Base-by-base conservation (phyloP, 1,140 invertebrate genomes). In the Ladona fulva region DNA sequence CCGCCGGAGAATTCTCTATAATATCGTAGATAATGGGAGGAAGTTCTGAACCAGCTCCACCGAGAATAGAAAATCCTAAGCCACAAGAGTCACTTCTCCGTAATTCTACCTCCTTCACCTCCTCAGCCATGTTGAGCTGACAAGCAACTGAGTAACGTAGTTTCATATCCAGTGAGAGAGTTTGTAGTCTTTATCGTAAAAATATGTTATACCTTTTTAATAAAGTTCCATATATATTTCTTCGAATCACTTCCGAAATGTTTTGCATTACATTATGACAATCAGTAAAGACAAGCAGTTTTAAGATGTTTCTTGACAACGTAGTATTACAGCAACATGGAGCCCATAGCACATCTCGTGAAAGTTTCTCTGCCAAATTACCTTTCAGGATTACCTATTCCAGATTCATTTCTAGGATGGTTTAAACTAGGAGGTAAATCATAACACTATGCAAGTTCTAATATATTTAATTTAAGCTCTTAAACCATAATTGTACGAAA, bases 21-120 rank as follows among this genome's bases (percentile, higher is more conserved):
- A 96, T 95, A 86, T 95, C 92, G 87, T 95, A 95, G 84, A 96
- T 94, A 84, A 95, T 93, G 84, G 95, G 94, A 82, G 94, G 94
- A 84, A 94, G 89, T 75, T 83, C 84, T 24, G 83, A 85, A 84
- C 93, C 94, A 82, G 92, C 92, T 86, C 93, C 93, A 79, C 94
- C 93, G 82, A 96, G 89, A 81, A 96, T 87, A 81, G 93, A 95
- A 88, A 96, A 95, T 82, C 94, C 94, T 84, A 95, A 93, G 83
- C 94, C 93, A 85, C 90, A 90, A 86, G 91, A 91, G 86, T 94
- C 92, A 89, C 90, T 92, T 83, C 92, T 91, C 42, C 80, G 81
- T 66, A 76, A 76, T 85, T 90, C 91, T 85, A 93, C 92, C 85
- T 94, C 92, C 88, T 92, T 89, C 87, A 93, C 88, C 89, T 94